Evolutionary conservation across 2,888 invertebrate species (phyloP), one percentile per base, ranked within the genome.

Genomic region (Drosophila sordidapex): DNA sequence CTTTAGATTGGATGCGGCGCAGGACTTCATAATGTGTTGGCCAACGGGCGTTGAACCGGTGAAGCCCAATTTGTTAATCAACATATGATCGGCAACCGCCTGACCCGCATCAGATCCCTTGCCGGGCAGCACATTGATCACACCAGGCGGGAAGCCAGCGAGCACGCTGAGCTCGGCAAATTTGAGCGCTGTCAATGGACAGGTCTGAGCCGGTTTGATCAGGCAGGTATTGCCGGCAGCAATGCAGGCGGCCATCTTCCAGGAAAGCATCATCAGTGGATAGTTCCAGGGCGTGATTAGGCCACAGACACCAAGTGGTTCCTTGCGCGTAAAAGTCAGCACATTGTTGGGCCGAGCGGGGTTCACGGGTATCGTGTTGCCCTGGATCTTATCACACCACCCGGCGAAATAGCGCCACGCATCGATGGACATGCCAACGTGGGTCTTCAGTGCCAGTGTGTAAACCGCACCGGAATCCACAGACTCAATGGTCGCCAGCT

Each of bases 241-340:
- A 54, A 99, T 94, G 91, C 99, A 99, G 4, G 99, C 98, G 0
- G 99, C 98, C 98, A 99, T 98, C 93, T 99, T 99, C 99, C 99
- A 99, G 0, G 98, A 97, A 15, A 99, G 93, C 99, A 99, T 99
- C 99, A 99, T 99, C 13, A 99, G 94, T 0, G 99, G 99, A 92
- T 99, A 99, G 93, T 99, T 99, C 99, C 99, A 99, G 0, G 99
- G 99, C 0, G 98, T 98, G 21, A 99, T 95, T 21, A 99, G 94
- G 0, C 96, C 99, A 89, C 98, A 98, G 4, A 99, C 99, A 0
- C 96, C 99, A 75, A 99, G 96, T 0, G 99, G 98, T 92, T 99
- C 99, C 79, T 96, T 96, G 90, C 96, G 96, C 0, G 99, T 99
- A 81, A 97, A 95, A 0, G 97, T 96, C 2, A 99, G 93, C 91